A percentile compares a stretch with the other conserved stretches of the same genome.
Conservation (phyloP, 2,888 invertebrate genomes). For the Galeruca laticollis region DNA sequence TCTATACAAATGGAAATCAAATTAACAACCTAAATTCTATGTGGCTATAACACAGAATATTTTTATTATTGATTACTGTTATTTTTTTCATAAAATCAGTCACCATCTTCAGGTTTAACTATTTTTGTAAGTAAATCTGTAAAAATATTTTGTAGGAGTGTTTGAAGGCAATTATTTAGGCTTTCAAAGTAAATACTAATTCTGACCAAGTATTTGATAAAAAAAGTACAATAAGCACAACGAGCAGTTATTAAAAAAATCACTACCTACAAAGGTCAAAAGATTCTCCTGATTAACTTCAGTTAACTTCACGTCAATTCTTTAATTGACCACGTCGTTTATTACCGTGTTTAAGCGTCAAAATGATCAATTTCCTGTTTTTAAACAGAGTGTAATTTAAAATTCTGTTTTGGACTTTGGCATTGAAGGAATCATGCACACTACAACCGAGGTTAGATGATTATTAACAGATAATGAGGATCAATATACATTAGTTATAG, state of each 20-base stretch:
- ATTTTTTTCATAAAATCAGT: no score
- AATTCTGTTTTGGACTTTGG: conserved; percentile 7
- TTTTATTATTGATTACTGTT: no score
- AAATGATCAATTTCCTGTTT: conserved; percentile 18
- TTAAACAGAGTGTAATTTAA: conserved; percentile 6
- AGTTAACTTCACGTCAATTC: conserved; percentile 17
- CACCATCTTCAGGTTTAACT: no score
- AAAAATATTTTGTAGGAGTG: no score
- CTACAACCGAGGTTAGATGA: neutral
- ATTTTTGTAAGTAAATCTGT: no score
- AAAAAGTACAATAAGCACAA: neutral
- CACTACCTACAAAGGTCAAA: conserved; percentile 19
- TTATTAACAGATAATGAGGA: neutral
- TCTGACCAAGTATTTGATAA: neutral
- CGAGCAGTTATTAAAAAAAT: conserved; percentile 1
- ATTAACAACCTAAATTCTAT: no score
- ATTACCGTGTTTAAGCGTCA: conserved; percentile 6
- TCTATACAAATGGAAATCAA: no score
- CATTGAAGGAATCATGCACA: conserved; percentile 1
- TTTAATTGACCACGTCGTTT: conserved; percentile 19
- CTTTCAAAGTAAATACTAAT: neutral
- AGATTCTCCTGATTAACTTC: conserved; percentile 10
- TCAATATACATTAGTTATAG: conserved; percentile 3
- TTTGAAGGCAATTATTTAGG: no score
- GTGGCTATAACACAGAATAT: no score